Evolutionary conservation across 2,797 vertebrate species (phyloP), one percentile per base, ranked within the genome.

Genomic region (Siniperca scherzeri): DNA sequence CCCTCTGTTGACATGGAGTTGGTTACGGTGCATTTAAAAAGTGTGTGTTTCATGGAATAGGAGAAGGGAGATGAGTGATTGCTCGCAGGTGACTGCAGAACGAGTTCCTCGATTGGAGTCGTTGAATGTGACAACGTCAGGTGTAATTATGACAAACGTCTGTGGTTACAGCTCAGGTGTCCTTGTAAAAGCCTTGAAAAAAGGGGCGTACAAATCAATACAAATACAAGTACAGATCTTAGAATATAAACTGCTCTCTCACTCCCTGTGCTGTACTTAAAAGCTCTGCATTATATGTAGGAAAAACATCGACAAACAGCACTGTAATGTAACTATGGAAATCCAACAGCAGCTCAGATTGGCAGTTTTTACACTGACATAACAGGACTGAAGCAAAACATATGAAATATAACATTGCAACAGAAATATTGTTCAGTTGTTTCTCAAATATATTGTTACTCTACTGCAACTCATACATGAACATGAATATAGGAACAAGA

Each of bases 61-160:
- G 83, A 87, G 88, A 80, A 40, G 84, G 80, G 79, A 71, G 90
- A 77, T 85, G 91, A 91, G 82, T 91, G 92, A 93, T 92, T 91
- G 86, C 87, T 92, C 85, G 60, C 93, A 94, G 88, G 91, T 94
- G 89, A 91, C 90, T 74, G 79, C 74, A 53, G 82, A 79, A 48
- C 65, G 65, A 71, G 72, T 64, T 59, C 78, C 55, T 81, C n/a
- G 72, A 82, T 77, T 62, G 82, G 77, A 85, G 81, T 68, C 48
- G 38, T 82, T 36, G 65, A 66, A 77, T 79, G 84, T 73, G 88
- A 87, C 84, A 82, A 12, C 4, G 77, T 80, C 70, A 73, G 81
- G 78, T 88, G 89, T 85, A 90, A 89, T 88, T 80, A 85, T 79
- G 78, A 83, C 77, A 82, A 88, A 91, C 53, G 77, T 60, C 61